Percentiles rank a stretch among this genome's conserved stretches.
Conservation (phyloP, 1,140 invertebrate species). For the Xylocopa sonorina region DNA sequence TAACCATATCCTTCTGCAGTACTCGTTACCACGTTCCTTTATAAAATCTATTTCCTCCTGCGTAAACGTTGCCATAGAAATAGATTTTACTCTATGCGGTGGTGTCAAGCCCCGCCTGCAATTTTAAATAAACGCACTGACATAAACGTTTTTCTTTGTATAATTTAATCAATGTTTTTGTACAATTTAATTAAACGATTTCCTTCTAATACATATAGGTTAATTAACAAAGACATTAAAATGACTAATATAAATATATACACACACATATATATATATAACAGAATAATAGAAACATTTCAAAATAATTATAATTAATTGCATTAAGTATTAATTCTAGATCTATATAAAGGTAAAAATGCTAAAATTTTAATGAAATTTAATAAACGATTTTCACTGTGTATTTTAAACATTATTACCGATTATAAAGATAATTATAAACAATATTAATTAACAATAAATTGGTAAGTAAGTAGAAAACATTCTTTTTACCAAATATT, state of each 20-base stretch:
- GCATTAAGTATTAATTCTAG: not conserved
- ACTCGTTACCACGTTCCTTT: constrained; percentile 95
- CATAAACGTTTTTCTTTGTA: not conserved
- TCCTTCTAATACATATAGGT: not conserved
- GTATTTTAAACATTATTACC: not conserved
- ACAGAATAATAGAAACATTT: not conserved
- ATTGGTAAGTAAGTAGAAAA: not conserved
- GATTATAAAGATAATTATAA: not conserved
- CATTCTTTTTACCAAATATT: not conserved
- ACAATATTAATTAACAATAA: not conserved
- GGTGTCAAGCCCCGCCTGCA: constrained; percentile 96
- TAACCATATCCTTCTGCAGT: constrained; percentile 95
- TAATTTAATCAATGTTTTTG: not conserved
- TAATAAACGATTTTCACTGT: not conserved
- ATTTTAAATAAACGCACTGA: constrained; percentile 32
- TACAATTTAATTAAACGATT: not conserved
- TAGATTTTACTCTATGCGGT: constrained; percentile 98
- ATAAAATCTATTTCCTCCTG: constrained; percentile 97
- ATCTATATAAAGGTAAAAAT: not conserved
- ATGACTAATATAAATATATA: not conserved
- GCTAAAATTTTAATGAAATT: not conserved
- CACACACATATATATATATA: not conserved
- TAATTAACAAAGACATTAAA: not conserved
- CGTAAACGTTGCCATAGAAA: constrained; percentile 99
- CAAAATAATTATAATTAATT: not conserved